A percentile compares a stretch with the other conserved stretches of the same genome.
phyloP scores from a whole-genome alignment of 2,797 vertebrate species.

The Buceros bicornis region DNA sequence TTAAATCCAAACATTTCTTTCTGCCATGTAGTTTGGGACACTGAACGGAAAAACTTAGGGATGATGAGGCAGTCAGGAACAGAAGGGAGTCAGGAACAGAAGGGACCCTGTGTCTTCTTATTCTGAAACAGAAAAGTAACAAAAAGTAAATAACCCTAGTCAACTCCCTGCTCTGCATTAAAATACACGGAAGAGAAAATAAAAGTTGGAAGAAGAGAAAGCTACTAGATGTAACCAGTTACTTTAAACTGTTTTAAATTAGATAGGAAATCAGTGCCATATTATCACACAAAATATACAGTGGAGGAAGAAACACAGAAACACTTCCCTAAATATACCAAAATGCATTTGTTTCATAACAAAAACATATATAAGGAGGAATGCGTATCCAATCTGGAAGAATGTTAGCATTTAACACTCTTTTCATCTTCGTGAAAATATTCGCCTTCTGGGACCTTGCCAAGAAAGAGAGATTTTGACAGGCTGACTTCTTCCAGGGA shows the following conservation, averaged over 20 bases:
- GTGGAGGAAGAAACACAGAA: conserved; percentile 36
- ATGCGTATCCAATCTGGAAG: conserved; percentile 42
- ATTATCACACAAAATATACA: conserved; percentile 44
- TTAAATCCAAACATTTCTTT: conserved; percentile 44
- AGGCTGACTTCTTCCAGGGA: conserved; percentile 42
- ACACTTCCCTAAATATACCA: conserved; percentile 37
- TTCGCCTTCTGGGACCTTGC: conserved; percentile 26
- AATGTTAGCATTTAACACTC: conserved; percentile 64
- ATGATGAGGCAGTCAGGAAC: neutral
- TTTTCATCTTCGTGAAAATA: conserved; percentile 61
- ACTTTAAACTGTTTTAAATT: conserved; percentile 56
- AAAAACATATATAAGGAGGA: conserved; percentile 59
- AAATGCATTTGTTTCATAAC: conserved; percentile 65
- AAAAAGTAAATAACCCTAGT: conserved; percentile 11
- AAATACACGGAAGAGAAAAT: conserved; percentile 2
- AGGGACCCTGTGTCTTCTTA: neutral
- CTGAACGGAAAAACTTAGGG: conserved; percentile 4
- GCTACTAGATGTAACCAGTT: conserved; percentile 26
- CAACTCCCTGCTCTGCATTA: neutral
- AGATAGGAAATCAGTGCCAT: conserved; percentile 32
- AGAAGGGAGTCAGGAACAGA: neutral
- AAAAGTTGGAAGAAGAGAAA: conserved; percentile 3
- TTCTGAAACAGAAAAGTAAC: conserved; percentile 6
- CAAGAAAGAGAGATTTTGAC: conserved; percentile 46
- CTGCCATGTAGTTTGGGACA: neutral